These are phyloP conservation scores for Panulirus ornatus DNA, from an alignment of 1,140 invertebrate species.

Conservation along the genomic window DNA sequence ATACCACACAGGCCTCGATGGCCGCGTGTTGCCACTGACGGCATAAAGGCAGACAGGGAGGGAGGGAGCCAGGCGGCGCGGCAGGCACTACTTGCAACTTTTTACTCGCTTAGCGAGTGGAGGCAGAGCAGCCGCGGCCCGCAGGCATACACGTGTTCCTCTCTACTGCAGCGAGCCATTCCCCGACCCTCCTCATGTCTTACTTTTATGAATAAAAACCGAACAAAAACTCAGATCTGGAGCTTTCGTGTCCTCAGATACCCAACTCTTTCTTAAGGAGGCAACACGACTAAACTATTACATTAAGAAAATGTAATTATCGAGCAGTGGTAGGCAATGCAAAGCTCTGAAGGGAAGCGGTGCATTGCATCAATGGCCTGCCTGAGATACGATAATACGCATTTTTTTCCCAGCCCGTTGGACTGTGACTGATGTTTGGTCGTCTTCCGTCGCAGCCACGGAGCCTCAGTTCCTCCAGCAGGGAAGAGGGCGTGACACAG, in stretches of 20 bases:
- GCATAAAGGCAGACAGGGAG: constrained; percentile 58
- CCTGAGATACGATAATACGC: constrained; percentile 60
- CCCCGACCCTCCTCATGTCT: neutral
- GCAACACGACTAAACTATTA: neutral
- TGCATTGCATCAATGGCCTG: constrained; percentile 67
- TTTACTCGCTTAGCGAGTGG: constrained; percentile 51
- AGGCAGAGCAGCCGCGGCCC: neutral
- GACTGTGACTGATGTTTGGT: too few species aligned
- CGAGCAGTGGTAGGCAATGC: constrained; percentile 64
- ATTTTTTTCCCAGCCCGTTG: too few species aligned
- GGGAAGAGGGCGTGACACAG: neutral
- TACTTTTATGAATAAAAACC: constrained; percentile 46
- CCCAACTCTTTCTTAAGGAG: neutral
- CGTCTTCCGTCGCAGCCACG: too few species aligned
- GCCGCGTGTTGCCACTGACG: constrained; percentile 62
- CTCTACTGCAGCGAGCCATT: too few species aligned
- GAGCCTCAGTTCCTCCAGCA: neutral
- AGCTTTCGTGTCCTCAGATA: neutral
- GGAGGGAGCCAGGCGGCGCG: constrained; percentile 49
- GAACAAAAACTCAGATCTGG: neutral
- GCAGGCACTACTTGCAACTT: constrained; percentile 71
- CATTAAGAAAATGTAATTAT: constrained; percentile 57
- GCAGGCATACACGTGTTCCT: constrained; percentile 34
- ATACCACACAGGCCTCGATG: constrained; percentile 33
- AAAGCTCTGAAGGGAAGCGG: constrained; percentile 38